Conservation (phyloP, 2,797 vertebrate species). For the Acridotheres tristis region DNA sequence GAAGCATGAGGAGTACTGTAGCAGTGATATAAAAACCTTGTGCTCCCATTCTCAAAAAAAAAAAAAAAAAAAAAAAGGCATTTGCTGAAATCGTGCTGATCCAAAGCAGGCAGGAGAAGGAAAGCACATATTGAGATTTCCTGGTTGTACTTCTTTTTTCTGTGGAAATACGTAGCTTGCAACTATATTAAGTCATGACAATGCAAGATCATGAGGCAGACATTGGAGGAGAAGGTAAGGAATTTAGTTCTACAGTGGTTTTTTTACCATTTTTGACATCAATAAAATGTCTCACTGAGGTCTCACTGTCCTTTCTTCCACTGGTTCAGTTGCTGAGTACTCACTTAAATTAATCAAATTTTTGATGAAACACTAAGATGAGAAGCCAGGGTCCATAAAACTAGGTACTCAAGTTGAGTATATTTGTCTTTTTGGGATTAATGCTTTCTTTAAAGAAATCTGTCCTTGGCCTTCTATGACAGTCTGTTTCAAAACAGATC, state of each 20-base stretch:
- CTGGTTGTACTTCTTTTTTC: neutral
- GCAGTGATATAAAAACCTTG: neutral
- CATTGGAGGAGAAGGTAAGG: neutral
- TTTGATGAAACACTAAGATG: neutral
- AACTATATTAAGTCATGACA: neutral
- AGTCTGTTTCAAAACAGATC: conserved; percentile 28
- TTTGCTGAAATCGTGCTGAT: neutral
- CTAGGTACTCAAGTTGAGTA: neutral
- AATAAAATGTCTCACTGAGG: neutral
- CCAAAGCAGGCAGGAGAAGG: neutral
- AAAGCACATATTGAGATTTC: neutral
- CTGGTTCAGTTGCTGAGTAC: neutral
- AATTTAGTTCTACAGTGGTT: neutral
- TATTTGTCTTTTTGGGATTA: neutral
- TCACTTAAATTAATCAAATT: neutral
- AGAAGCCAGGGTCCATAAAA: neutral
- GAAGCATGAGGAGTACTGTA: neutral
- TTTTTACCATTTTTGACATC: neutral
- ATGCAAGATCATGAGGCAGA: neutral
- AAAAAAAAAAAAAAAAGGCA: neutral
- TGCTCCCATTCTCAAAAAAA: neutral
- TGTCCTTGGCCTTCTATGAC: neutral
- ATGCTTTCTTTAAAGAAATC: neutral
- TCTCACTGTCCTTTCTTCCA: neutral
- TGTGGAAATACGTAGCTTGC: neutral